These are phyloP conservation scores for Clarias pachynema DNA, from an alignment of 2,797 vertebrate genomes.

Conservation along the genomic window DNA sequence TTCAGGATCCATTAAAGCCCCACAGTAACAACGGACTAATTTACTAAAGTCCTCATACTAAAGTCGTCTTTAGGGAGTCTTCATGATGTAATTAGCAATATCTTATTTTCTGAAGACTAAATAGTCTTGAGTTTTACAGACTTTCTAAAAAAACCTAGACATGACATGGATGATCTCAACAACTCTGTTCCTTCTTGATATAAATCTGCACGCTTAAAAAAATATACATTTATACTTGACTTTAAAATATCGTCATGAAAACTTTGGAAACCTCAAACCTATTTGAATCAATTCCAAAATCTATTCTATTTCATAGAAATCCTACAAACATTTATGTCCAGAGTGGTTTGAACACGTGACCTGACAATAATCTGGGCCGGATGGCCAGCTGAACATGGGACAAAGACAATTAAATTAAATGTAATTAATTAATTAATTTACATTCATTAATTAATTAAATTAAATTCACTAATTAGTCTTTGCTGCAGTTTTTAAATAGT, in stretches of 20 bases:
- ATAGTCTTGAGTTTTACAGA: too few relatives aligned
- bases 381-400: background rate
- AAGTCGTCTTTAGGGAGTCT: too few relatives aligned
- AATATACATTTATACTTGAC: background rate
- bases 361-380: too few relatives aligned
- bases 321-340: background rate
- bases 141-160: background rate
- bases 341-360: too few relatives aligned
- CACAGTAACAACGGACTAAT: too few relatives aligned
- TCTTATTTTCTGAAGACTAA: too few relatives aligned
- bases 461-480: background rate
- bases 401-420: too few relatives aligned
- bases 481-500: background rate
- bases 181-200: background rate
- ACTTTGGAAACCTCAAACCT: background rate
- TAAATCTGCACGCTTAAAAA: background rate
- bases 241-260: background rate
- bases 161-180: background rate
- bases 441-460: too few relatives aligned
- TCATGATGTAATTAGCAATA: too few relatives aligned
- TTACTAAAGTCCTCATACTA: too few relatives aligned
- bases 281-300: background rate
- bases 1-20: too few relatives aligned
- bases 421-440: too few relatives aligned
- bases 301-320: background rate